phyloP scores from a whole-genome alignment of 2,797 vertebrate species.

The Trachurus trachurus region DNA sequence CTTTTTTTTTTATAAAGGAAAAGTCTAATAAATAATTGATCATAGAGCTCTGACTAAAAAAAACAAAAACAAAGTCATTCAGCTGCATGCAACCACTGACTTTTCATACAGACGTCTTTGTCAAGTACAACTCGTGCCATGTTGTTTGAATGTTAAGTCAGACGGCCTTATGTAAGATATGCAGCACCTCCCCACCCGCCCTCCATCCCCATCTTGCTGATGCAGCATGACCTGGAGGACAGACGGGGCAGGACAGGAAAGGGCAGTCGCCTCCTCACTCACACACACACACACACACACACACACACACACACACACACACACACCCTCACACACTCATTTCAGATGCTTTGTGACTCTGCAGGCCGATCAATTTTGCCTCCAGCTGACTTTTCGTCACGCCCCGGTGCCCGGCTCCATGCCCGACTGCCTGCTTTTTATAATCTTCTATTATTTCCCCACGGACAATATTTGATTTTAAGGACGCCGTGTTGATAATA shows the following conservation, averaged over 20 bases:
- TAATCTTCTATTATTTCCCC: conserved; percentile 36
- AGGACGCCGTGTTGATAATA: conserved; percentile 19
- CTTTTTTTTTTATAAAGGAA: neutral
- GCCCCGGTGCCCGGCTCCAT: conserved; percentile 32
- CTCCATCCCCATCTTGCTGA: conserved; percentile 60
- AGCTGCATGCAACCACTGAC: neutral
- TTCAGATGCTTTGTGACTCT: conserved; percentile 61
- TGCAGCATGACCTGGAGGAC: conserved; percentile 72
- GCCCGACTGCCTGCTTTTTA: conserved; percentile 42
- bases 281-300: conserved; percentile 8
- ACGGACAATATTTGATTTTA: conserved; percentile 55
- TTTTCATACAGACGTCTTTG: neutral
- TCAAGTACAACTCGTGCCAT: neutral
- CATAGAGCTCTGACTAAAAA: neutral
- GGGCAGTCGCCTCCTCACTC: conserved; percentile 35
- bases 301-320: conserved; percentile 18
- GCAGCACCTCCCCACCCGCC: conserved; percentile 2
- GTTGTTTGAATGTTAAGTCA: conserved; percentile 45
- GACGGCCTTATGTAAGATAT: conserved; percentile 55
- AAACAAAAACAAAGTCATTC: neutral
- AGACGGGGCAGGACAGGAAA: conserved; percentile 51
- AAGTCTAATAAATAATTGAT: neutral
- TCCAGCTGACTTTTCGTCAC: conserved; percentile 64
- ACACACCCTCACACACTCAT: conserved; percentile 20
- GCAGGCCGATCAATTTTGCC: conserved; percentile 64